Base-by-base conservation (phyloP, 2,888 invertebrate genomes). In the Syrphus vitripennis region DNA sequence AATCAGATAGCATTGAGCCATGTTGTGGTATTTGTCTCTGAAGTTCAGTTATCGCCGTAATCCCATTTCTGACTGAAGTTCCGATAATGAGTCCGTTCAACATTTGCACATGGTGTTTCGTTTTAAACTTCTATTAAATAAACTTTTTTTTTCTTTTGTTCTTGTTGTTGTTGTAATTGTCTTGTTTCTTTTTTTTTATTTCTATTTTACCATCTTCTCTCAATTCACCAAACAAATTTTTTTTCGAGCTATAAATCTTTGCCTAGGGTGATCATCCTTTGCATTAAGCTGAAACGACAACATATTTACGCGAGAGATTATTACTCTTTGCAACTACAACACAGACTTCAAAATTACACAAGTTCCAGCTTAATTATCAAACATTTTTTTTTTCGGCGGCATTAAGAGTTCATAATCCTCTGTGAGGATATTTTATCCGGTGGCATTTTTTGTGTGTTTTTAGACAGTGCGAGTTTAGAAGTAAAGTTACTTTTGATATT, bases 1-100 rank as follows among this genome's bases (percentile, higher is more conserved):
- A 86, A 86, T 77, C 77, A 86, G 69, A 77, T 86, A 86, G 63
- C 86, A 86, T 86, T 86, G 86, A 72, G 86, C 86, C 86, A 86
- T 86, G 77, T 77, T 86, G 86, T 82, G 81, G 86, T 82, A 59
- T 82, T 78, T 82, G 57, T 82, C 61, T 82, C 63, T 86, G 86
- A 65, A 77, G 72, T 86, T 82, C 77, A 82, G 78, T 86, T 86
- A 86, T 86, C 77, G 77, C 29, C 82, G 86, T 86, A 86, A 86
- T 86, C 82, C 86, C 86, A 86, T 86, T 82, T 86, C 86, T 78
- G 72, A 65, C 77, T 82, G 69, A 78, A 82, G 63, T 65, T 74
- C 34, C 42, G 63, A 50, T 29, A 77, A 50, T 69, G 69, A 81
- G 81, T 86, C 26, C 50, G 57, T 74, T 86, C 70, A 86, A 61